phyloP scores from a whole-genome alignment of 1,140 invertebrate genomes.

The Cherax destructor region DNA sequence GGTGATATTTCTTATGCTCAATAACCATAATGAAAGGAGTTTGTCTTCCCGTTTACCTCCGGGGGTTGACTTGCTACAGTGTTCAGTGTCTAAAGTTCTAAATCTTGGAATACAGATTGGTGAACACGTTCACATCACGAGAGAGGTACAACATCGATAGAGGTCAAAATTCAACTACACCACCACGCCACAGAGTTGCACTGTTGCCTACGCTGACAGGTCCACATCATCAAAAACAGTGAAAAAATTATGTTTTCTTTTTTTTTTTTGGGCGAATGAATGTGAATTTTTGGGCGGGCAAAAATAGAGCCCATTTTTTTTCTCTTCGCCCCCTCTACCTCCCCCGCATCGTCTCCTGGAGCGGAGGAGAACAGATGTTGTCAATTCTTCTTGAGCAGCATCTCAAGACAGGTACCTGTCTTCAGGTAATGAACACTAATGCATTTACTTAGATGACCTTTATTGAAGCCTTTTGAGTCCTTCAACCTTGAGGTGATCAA shows the following conservation, averaged over 20 bases:
- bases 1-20: too few relatives aligned
- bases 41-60: background rate
- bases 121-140: constrained; percentile 64
- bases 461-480: too few relatives aligned
- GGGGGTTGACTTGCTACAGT: background rate
- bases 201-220: background rate
- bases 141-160: constrained; percentile 51
- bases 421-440: too few relatives aligned
- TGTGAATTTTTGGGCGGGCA: too few relatives aligned
- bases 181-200: constrained; percentile 69
- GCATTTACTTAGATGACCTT: too few relatives aligned
- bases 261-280: too few relatives aligned
- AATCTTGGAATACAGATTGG: constrained; percentile 65
- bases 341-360: too few relatives aligned
- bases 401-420: background rate
- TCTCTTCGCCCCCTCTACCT: too few relatives aligned
- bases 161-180: constrained; percentile 66
- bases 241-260: background rate
- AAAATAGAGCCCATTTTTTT: too few relatives aligned
- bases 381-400: background rate
- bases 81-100: constrained; percentile 20
- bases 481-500: too few relatives aligned
- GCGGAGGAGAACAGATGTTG: background rate
- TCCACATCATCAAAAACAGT: background rate
- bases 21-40: background rate